Percentiles rank a stretch among this genome's conserved stretches.
These are phyloP conservation scores for Manis crassicaudata DNA, from an alignment of 2,797 vertebrate genomes.

Conservation along the genomic window DNA sequence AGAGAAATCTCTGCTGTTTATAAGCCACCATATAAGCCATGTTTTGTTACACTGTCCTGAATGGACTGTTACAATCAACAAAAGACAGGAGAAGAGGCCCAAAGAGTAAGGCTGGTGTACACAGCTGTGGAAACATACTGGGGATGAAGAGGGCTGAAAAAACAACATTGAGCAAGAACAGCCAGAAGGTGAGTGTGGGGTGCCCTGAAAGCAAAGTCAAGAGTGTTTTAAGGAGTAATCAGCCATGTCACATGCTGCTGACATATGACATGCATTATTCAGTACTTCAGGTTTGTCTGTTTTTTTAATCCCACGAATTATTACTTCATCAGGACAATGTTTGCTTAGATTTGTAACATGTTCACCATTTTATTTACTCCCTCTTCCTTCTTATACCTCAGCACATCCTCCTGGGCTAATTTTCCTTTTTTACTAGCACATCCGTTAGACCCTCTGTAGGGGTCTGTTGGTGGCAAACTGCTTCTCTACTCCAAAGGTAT, in stretches of 20 bases:
- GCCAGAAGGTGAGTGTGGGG: not conserved
- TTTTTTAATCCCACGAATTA: not conserved
- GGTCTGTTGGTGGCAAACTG: not conserved
- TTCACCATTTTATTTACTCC: not conserved
- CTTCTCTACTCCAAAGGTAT: not conserved
- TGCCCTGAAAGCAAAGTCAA: not conserved
- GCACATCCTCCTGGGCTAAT: not conserved
- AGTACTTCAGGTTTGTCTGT: not conserved
- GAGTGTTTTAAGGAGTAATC: not conserved
- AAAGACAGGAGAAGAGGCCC: not conserved
- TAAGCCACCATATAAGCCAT: not conserved
- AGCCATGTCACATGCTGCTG: not conserved
- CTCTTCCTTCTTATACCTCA: not conserved
- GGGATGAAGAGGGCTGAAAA: not conserved
- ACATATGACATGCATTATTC: not conserved
- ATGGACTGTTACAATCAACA: not conserved
- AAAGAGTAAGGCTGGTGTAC: not conserved
- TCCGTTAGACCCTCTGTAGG: not conserved
- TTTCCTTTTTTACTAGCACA: not conserved
- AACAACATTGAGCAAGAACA: not conserved
- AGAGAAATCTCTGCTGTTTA: not conserved
- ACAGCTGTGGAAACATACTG: not conserved
- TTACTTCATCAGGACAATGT: not conserved
- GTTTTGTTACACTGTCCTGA: not conserved
- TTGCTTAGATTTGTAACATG: not conserved